These are phyloP conservation scores for Forbesichthys agassizii DNA, from an alignment of 2,113 vertebrate genomes.

Conservation along the genomic window DNA sequence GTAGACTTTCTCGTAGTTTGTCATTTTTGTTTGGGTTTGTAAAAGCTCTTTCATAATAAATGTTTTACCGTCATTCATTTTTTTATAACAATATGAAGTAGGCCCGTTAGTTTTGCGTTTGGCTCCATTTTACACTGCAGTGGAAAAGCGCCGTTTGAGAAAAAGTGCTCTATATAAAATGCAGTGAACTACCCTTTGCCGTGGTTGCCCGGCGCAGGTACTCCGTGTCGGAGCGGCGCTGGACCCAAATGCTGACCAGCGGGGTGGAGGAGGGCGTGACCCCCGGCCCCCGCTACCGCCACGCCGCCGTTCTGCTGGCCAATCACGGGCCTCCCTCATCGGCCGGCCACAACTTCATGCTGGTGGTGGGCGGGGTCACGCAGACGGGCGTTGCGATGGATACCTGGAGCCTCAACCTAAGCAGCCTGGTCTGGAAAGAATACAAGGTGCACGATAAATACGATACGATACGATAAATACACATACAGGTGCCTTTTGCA, in stretches of 20 bases:
- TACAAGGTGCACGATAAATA: conserved; percentile 67
- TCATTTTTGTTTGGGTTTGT: no score
- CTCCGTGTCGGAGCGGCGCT: conserved; percentile 83
- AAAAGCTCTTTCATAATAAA: no score
- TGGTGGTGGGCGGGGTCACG: conserved; percentile 86
- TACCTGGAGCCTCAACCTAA: conserved; percentile 89
- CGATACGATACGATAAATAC: no score
- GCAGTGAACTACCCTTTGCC: not conserved
- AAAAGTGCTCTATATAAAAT: no score
- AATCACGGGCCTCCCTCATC: conserved; percentile 63
- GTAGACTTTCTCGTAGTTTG: no score
- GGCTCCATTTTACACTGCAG: no score
- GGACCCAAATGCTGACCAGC: conserved; percentile 90
- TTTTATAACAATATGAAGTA: no score
- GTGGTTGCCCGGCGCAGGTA: conserved; percentile 70
- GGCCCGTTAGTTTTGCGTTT: no score
- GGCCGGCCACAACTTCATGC: conserved; percentile 79
- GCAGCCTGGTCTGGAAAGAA: conserved; percentile 86
- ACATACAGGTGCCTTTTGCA: no score
- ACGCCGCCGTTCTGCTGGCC: conserved; percentile 81
- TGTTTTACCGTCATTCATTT: no score
- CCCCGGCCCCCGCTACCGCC: conserved; percentile 84
- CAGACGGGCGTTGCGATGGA: conserved; percentile 79
- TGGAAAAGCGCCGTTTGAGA: no score
- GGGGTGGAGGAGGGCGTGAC: conserved; percentile 80